Evolutionary conservation across 2,797 vertebrate species (phyloP).

Genomic region (Carcharodon carcharias): DNA sequence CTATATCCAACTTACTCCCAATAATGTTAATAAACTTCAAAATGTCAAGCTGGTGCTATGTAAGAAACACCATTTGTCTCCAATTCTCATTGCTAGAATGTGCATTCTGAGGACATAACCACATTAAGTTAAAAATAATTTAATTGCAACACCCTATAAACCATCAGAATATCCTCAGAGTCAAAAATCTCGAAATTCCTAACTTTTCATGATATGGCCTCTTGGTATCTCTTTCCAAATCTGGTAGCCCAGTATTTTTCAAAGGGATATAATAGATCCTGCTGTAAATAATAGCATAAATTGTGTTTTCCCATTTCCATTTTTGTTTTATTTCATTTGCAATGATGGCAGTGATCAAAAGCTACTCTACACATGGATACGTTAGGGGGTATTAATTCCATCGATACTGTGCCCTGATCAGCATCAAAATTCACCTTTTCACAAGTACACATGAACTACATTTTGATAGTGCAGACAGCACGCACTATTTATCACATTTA

Average conservation of each 20-base stretch:
- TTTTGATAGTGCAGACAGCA: neutral
- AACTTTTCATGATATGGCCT: neutral
- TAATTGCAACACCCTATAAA: neutral
- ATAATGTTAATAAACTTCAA: neutral
- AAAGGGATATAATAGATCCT: neutral
- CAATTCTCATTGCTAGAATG: neutral
- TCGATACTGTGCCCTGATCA: neutral
- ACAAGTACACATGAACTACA: neutral
- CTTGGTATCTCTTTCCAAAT: neutral
- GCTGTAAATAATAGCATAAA: neutral
- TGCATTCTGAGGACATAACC: neutral
- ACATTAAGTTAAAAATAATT: neutral
- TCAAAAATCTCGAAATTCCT: neutral
- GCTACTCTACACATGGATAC: neutral
- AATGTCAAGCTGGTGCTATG: neutral
- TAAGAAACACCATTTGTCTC: neutral
- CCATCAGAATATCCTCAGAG: neutral
- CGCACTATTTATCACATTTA: neutral
- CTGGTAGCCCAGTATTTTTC: too few species aligned
- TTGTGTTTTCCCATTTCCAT: neutral
- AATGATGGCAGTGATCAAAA: neutral
- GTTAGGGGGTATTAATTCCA: neutral
- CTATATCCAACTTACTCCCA: neutral
- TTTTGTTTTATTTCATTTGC: neutral
- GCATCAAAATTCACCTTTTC: neutral